Percentiles rank a stretch among this genome's conserved stretches.
Conservation (phyloP, 2,797 vertebrate species). For the Spheniscus humboldti region DNA sequence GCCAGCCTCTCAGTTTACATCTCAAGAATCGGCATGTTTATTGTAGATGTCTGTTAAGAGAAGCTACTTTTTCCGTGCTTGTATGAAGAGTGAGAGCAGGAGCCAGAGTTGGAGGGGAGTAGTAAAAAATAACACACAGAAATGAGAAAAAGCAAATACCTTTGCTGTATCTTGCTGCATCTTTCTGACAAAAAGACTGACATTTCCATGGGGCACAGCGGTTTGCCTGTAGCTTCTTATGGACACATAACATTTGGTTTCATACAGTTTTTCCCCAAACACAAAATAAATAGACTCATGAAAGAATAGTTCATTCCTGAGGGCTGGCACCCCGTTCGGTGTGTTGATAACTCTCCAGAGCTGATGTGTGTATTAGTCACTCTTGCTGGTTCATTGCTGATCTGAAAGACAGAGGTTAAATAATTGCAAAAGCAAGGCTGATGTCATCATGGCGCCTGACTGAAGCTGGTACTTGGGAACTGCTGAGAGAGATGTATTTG, state of each 20-base stretch:
- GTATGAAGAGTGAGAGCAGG: not conserved
- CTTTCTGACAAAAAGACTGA: not conserved
- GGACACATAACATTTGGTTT: not conserved
- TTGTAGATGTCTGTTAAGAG: slow-evolving; percentile 40
- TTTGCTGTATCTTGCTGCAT: not conserved
- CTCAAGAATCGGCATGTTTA: slow-evolving; percentile 58
- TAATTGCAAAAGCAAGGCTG: slow-evolving; percentile 38
- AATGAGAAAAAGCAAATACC: not conserved
- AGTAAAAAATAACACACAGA: not conserved
- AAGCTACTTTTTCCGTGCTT: slow-evolving; percentile 5
- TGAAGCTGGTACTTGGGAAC: not conserved
- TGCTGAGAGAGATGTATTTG: not conserved
- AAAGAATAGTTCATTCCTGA: not conserved
- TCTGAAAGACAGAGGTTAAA: slow-evolving; percentile 53
- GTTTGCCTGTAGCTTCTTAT: not conserved
- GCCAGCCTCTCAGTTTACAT: slow-evolving; percentile 30
- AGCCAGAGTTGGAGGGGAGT: not conserved
- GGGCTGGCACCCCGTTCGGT: not conserved
- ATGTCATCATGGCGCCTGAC: slow-evolving; percentile 34
- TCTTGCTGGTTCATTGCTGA: slow-evolving; percentile 35
- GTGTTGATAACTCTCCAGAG: not conserved
- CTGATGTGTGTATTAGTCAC: slow-evolving; percentile 45
- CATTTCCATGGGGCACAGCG: not conserved
- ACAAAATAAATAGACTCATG: not conserved
- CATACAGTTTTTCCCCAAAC: not conserved